Evolutionary conservation across 2,888 invertebrate genomes (phyloP).

Genomic region (Mythimna impura): DNA sequence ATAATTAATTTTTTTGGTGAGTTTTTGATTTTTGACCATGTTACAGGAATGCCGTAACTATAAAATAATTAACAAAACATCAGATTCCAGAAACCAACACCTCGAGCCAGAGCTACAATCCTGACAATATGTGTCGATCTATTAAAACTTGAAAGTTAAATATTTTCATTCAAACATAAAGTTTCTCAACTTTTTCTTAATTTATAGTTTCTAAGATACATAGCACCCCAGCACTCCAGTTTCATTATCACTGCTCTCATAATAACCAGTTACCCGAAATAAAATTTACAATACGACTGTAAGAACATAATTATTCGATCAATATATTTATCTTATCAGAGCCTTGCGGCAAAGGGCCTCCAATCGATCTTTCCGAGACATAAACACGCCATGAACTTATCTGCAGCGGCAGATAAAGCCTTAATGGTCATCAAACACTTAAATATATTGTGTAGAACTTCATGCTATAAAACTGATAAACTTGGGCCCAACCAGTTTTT

Average conservation of each 20-base stretch:
- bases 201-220: background rate
- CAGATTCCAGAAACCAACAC: too few species aligned
- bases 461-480: constrained; percentile 67
- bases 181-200: background rate
- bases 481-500: constrained; percentile 50
- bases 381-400: constrained; percentile 70
- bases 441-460: constrained; percentile 69
- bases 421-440: constrained; percentile 69
- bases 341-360: constrained; percentile 64
- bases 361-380: constrained; percentile 75
- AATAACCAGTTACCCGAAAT: constrained; percentile 34
- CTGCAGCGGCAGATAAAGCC: constrained; percentile 67
- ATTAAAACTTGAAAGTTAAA: too few species aligned
- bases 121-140: too few species aligned
- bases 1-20: too few species aligned
- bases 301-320: constrained; percentile 67
- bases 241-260: constrained; percentile 7
- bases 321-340: constrained; percentile 74
- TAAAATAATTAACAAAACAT: too few species aligned
- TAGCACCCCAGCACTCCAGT: background rate
- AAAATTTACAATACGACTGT: constrained; percentile 46
- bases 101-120: too few species aligned
- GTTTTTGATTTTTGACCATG: too few species aligned
- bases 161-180: background rate
- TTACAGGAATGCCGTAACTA: too few species aligned